Evolutionary conservation across 2,888 invertebrate genomes (phyloP), one percentile per base, ranked within the genome.

Genomic region (Spodoptera littoralis): DNA sequence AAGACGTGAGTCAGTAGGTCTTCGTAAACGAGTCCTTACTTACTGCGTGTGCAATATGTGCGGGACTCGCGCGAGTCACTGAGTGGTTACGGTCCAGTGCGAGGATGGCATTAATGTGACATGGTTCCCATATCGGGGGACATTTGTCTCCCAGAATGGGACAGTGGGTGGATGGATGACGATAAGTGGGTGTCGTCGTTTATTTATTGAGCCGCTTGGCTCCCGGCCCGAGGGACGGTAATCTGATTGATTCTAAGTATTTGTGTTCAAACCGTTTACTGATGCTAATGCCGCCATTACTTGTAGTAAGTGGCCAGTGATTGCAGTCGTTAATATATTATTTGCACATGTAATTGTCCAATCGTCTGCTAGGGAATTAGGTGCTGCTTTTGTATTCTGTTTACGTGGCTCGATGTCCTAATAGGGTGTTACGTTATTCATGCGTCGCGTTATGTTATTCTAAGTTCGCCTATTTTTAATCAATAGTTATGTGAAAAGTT

Each of bases 71-170:
- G 64, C 30, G 51, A 13, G 13, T 50, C 18, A 18, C 45, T 30
- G 42, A 51, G 30, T 64, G 44, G 60, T 79, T 79, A 70, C 67
- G 58, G 49, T 54, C 9, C 46, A 52, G 61, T 76, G 67, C 11
- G 75, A 49, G 57, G 47, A 67, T 49, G 57, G 61, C 72, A 62
- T 70, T 67, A 71, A 66, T 57, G 66, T 79, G 80, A 70, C 80
- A 77, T 65, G 72, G 67, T 79, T 78, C 77, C 65, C 80, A 77
- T 69, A 74, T 60, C 54, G 61, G 55, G 59, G 57, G 56, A 60
- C 76, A 61, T 76, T 81, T 69, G 73, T 81, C 77, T 74, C 56
- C 66, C 59, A 65, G 76, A 70, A 68, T 67, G 65, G 62, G 81
- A 74, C 77, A 62, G 70, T 60, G 69, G 65, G 70, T 48, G 68